Evolutionary conservation across 2,888 invertebrate species (phyloP), one percentile per base, ranked within the genome.

Genomic region (Ophion obscuratus): DNA sequence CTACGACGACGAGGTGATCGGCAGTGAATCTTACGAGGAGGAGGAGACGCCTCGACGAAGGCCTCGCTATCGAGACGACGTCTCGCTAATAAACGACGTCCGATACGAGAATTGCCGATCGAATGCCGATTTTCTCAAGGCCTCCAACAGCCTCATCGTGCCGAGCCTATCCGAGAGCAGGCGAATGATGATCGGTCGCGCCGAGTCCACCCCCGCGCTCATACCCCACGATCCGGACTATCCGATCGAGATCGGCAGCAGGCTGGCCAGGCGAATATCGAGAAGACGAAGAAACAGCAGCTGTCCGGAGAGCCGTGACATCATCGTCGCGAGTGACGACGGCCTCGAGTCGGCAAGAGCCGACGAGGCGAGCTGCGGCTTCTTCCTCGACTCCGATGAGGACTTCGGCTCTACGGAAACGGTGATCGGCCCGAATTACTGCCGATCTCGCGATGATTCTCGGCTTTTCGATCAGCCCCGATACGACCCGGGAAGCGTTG

Each of bases 331-430:
- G 53, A 53, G 62, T n/a, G 80, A 81, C 3, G 68, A 53, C 61
- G 20, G 67, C n/a, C 36, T 11, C 44, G 70, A 59, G 31, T 59
- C n/a, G 53, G 17, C 10, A 2, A 40, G 73, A 36, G 62, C 47
- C 57, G 78, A 81, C 44, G 88, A 74, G 81, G 84, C 17, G 73
- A 85, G 20, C 81, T 83, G 77, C 31, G 31, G 31, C 27, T 85
- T 84, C 27, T 89, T 89, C 40, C 85, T 92, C 44, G 92, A 91
- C 73, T 93, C 93, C 64, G 93, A 93, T 87, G 93, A 94, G 47
- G 93, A 94, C 57, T 93, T 93, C 79, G 94, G 93, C 24, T 93
- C 94, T 17, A 89, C 90, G 85, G 94, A 94, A 84, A 94, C 94
- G 24, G 93, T 94, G 40, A 89, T 92, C 17, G 90, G 90, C 70